These are phyloP conservation scores for Podotricha telesiphe DNA, from an alignment of 2,888 invertebrate species.

Conservation along the genomic window DNA sequence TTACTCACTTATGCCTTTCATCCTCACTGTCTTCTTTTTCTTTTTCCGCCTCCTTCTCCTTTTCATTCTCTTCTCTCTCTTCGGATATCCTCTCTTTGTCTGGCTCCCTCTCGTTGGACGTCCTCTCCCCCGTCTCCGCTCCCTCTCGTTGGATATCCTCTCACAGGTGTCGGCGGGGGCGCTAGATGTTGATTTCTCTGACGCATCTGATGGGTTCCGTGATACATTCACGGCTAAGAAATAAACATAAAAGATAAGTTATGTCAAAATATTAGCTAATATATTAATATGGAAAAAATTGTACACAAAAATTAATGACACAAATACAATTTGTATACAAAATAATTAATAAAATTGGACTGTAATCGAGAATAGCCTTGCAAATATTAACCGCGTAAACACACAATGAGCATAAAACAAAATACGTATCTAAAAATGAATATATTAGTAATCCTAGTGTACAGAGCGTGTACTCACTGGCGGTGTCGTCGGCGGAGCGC, in stretches of 20 bases:
- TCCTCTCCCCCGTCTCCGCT: constrained; percentile 45
- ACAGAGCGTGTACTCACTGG: constrained; percentile 49
- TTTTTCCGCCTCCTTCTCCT: constrained; percentile 33
- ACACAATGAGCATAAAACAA: no score
- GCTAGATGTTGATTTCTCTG: constrained; percentile 58
- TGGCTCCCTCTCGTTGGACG: constrained; percentile 39
- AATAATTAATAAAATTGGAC: no score
- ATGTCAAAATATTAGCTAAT: no score
- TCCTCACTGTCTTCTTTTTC: constrained; percentile 34
- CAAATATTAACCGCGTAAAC: no score
- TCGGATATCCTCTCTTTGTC: constrained; percentile 37
- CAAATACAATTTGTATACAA: no score
- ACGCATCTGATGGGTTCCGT: constrained; percentile 76
- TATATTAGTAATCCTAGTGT: no score
- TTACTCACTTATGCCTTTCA: constrained; percentile 40
- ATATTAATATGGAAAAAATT: no score
- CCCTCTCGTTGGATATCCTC: constrained; percentile 48
- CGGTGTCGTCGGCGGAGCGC: constrained; percentile 66
- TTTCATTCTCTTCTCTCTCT: constrained; percentile 46
- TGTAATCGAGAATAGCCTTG: no score
- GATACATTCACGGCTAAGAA: constrained; percentile 70
- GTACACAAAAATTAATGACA: no score
- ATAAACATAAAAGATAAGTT: not conserved
- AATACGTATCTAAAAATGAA: no score
- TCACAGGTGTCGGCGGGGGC: constrained; percentile 47